Evolutionary conservation across 2,797 vertebrate species (phyloP).

Genomic region (Anguilla pacifica): DNA sequence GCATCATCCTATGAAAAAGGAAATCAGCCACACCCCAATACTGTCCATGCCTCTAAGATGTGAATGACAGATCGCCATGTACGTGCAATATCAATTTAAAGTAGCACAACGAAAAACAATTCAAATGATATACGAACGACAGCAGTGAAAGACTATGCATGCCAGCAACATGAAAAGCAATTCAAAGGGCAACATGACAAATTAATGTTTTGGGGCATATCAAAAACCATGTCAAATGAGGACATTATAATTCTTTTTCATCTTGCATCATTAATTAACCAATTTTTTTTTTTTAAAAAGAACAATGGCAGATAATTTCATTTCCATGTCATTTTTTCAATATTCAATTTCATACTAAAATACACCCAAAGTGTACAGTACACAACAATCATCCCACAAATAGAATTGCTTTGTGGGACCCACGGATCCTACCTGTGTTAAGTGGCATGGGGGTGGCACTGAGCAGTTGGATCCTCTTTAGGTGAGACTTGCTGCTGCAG

Average conservation of each 20-base stretch:
- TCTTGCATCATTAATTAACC: background rate
- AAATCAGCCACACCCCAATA: background rate
- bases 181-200: background rate
- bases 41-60: background rate
- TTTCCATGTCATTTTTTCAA: background rate
- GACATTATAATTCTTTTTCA: background rate
- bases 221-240: background rate
- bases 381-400: background rate
- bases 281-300: background rate
- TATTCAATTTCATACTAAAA: background rate
- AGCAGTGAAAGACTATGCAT: background rate
- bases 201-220: background rate
- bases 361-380: background rate
- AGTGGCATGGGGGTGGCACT: constrained; percentile 61
- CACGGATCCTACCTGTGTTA: constrained; percentile 67
- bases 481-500: constrained; percentile 76
- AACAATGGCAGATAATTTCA: background rate
- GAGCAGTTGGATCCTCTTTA: constrained; percentile 76
- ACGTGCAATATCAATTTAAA: background rate
- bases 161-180: background rate
- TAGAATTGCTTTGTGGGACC: background rate
- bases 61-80: background rate
- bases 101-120: background rate
- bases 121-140: background rate
- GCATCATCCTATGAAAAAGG: background rate